Percentiles rank a stretch among this genome's conserved stretches.
These are phyloP conservation scores for Melanostoma scalare DNA, from an alignment of 2,888 invertebrate genomes.

Conservation along the genomic window DNA sequence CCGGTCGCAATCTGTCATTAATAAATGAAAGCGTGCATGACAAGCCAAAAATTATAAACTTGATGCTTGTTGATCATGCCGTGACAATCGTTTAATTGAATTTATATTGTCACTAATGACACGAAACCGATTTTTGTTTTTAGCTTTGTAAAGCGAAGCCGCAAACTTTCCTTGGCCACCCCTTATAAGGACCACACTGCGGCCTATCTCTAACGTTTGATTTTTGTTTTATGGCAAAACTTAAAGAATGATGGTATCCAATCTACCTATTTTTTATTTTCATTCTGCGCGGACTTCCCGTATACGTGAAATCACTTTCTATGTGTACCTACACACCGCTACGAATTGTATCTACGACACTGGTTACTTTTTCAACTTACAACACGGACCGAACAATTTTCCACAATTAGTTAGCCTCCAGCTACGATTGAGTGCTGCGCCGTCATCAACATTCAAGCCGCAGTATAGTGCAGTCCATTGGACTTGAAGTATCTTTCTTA, in stretches of 20 bases:
- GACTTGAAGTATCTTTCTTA: slow-evolving; percentile 39
- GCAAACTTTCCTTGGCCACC: slow-evolving; percentile 38
- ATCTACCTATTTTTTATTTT: slow-evolving; percentile 23
- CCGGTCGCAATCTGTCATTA: slow-evolving; percentile 46
- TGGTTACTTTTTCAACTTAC: slow-evolving; percentile 59
- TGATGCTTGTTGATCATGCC: slow-evolving; percentile 23
- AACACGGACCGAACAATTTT: slow-evolving; percentile 65
- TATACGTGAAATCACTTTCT: slow-evolving; percentile 51
- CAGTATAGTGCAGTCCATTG: slow-evolving; percentile 42
- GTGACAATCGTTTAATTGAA: slow-evolving; percentile 59
- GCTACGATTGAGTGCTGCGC: slow-evolving; percentile 71
- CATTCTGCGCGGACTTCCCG: slow-evolving; percentile 64
- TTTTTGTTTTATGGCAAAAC: slow-evolving; percentile 24
- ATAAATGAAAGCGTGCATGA: slow-evolving; percentile 54
- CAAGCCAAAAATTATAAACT: slow-evolving; percentile 36
- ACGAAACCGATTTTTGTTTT: slow-evolving; percentile 11
- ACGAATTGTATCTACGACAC: slow-evolving; percentile 52
- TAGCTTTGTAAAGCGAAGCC: background rate
- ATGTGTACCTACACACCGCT: slow-evolving; percentile 28
- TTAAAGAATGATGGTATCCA: slow-evolving; percentile 48
- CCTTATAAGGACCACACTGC: slow-evolving; percentile 51
- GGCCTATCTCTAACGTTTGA: slow-evolving; percentile 24
- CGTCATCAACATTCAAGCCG: slow-evolving; percentile 50
- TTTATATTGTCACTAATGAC: slow-evolving; percentile 56
- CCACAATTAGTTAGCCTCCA: slow-evolving; percentile 73